Conservation (phyloP, 2,113 vertebrate species). For the Thamnaconus septentrionalis region DNA sequence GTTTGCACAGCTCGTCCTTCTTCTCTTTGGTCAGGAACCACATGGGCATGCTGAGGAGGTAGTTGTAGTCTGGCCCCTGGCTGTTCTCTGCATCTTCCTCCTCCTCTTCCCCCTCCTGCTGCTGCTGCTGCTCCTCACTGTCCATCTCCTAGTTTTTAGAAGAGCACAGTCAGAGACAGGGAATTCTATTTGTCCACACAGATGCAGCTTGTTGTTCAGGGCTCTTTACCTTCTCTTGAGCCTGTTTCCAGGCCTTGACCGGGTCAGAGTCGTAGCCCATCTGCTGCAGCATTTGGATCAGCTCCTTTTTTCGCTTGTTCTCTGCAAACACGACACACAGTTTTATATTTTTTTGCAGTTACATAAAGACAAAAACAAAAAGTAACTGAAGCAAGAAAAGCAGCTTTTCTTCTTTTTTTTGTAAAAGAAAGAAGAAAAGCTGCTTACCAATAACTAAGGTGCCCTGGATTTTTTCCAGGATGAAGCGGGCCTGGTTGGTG, state of each 20-base stretch:
- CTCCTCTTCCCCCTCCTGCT: constrained; percentile 33
- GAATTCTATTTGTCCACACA: neutral
- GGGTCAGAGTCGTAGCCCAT: constrained; percentile 96
- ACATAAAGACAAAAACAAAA: too few relatives aligned
- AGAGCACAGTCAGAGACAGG: neutral
- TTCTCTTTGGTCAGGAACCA: constrained; percentile 97
- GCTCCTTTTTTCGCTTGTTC: constrained; percentile 97
- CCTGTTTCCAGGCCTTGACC: constrained; percentile 90
- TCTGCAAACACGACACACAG: constrained; percentile 71
- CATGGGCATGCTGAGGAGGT: constrained; percentile 95
- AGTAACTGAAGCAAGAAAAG: too few relatives aligned
- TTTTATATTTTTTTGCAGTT: too few relatives aligned
- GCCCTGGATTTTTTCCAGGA: constrained; percentile 96
- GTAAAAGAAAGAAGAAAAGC: neutral
- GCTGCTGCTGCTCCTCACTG: constrained; percentile 48
- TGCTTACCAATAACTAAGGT: constrained; percentile 90
- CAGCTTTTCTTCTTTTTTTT: too few relatives aligned
- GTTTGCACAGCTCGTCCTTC: constrained; percentile 94
- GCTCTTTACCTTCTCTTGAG: constrained; percentile 88
- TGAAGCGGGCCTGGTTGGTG: constrained; percentile 97
- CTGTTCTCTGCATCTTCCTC: constrained; percentile 71
- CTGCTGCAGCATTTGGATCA: constrained; percentile 88
- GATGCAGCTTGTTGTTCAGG: neutral
- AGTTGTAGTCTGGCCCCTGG: constrained; percentile 91
- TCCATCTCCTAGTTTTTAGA: constrained; percentile 38